Evolutionary conservation across 2,888 invertebrate species (phyloP).

Genomic region (Chrysina gloriosa): DNA sequence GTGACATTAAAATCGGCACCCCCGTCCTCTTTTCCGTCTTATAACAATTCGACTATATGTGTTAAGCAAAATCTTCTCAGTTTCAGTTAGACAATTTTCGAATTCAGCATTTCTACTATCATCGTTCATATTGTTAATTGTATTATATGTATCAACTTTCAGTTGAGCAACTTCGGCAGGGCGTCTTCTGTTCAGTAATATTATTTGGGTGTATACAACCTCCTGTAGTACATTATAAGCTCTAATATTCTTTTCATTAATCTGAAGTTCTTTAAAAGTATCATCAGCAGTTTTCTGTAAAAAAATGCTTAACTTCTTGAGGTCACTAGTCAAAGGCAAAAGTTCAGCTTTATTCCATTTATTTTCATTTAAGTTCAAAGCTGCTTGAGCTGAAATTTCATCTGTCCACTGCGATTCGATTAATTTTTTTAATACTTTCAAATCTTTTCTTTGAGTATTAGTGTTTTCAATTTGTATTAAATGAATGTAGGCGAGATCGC

Average conservation of each 20-base stretch:
- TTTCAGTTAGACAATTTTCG: no score
- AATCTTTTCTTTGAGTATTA: no score
- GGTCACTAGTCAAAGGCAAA: neutral
- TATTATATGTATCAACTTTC: neutral
- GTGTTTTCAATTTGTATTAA: no score
- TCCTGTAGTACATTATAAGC: neutral
- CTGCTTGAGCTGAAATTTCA: no score
- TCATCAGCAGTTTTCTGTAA: neutral
- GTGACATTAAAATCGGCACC: neutral
- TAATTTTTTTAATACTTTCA: no score
- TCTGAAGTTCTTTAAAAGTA: neutral
- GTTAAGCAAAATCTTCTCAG: slow-evolving; percentile 2
- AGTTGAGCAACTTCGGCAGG: neutral
- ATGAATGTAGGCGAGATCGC: no score
- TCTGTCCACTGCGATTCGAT: no score
- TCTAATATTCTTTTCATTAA: neutral
- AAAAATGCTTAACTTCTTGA: neutral
- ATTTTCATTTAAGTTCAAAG: neutral
- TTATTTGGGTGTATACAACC: neutral
- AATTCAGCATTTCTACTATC: no score
- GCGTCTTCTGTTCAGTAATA: neutral
- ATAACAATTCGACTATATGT: slow-evolving; percentile 3
- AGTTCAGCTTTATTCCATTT: neutral
- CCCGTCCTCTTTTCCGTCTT: slow-evolving; percentile 3
- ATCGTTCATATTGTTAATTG: neutral